Evolutionary conservation across 35 echinoderm and acorn worm genomes (phyloP), one percentile per base, ranked within the genome.

Genomic region (Apostichopus californicus): DNA sequence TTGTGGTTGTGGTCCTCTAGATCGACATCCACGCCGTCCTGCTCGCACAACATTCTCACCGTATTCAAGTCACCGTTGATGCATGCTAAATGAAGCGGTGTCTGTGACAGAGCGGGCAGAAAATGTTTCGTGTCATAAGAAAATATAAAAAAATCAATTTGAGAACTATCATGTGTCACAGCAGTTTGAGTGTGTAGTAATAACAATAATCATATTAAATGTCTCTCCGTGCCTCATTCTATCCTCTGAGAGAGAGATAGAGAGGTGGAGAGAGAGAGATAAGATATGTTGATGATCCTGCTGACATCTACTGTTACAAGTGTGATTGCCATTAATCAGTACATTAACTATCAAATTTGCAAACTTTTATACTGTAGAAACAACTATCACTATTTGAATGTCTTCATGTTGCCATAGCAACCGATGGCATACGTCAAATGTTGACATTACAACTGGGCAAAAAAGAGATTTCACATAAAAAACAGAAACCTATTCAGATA

Each of bases 51-150:
- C 95, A 96, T 99, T 81, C 53, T 92, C 8, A 99, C 95, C 26
- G 97, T 96, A 59, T 94, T 93, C 9, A 96, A 93, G 77, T 99
- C 97, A 83, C 95, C 95, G 53, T 94, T 99, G 64, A 99, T 94
- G 78, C 95, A 96, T 3, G 95, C 93, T 46, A 99, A 81, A 86
- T 99, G 97, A 23, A 99, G 77, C 7, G 97, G 97, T 0, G 95
- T 96, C 95, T 96, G 93, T 1, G 28, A 90, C 66, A 17, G 24
- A 21, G 18, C 17, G 10, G 10, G 77, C 18, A 8, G 5, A 21
- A 79, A 79, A 28, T 28, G 26, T 60, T 60, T 60, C 7, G 11
- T 61, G 58, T 61, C 58, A 61, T 61, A 2, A 61, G 11, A 61
- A 46, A 46, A 46, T 46, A 46, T 46, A 46, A 46, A 46, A 34